Evolutionary conservation across 2,797 vertebrate genomes (phyloP).

Genomic region (Characodon lateralis): DNA sequence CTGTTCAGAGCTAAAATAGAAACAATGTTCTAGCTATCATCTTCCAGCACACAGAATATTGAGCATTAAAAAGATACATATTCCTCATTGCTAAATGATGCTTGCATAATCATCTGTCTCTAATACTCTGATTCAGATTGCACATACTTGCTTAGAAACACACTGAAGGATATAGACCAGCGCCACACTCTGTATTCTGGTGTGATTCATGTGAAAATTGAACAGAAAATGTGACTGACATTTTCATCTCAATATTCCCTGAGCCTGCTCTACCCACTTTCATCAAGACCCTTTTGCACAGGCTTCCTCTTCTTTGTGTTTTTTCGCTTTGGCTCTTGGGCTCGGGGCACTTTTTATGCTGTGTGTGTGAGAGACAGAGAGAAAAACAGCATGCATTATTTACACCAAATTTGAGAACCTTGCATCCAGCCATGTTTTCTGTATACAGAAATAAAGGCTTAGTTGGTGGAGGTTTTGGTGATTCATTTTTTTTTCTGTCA

Average conservation of each 20-base stretch:
- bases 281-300: conserved; percentile 23
- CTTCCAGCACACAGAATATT: conserved; percentile 38
- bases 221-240: conserved; percentile 29
- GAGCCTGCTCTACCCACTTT: conserved; percentile 21
- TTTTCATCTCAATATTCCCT: conserved; percentile 28
- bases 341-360: conserved; percentile 15
- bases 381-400: conserved; percentile 46
- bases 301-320: conserved; percentile 15
- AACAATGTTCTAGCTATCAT: not conserved
- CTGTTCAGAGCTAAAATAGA: not conserved
- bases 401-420: conserved; percentile 43
- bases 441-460: conserved; percentile 44
- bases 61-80: conserved; percentile 22
- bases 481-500: conserved; percentile 54
- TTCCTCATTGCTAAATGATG: conserved; percentile 31
- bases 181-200: not conserved
- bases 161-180: not conserved
- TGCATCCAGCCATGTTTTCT: conserved; percentile 50
- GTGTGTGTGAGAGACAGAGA: not conserved
- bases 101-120: conserved; percentile 40
- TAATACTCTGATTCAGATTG: conserved; percentile 31
- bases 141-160: conserved; percentile 2
- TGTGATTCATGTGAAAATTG: conserved; percentile 33
- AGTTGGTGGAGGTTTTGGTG: conserved; percentile 39
- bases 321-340: conserved; percentile 9